Base-by-base conservation (phyloP, 2,888 invertebrate genomes). In the Drosophila meridionalis region DNA sequence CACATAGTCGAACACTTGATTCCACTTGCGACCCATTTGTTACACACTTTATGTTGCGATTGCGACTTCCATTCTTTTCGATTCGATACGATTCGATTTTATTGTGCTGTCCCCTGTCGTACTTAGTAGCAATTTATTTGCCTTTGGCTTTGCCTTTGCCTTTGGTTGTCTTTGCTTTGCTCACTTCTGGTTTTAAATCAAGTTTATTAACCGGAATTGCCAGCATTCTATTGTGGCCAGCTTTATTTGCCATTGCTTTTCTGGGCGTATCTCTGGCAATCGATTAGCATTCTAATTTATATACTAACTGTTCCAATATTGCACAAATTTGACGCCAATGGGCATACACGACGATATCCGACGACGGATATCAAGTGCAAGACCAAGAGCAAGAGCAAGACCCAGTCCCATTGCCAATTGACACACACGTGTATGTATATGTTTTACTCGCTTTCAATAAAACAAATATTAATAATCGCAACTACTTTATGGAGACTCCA, bases 251-350 rank as follows among this genome's bases (percentile, higher is more conserved):
- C 52, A 53, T 64, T 69, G 53, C 52, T 65, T 68, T 85, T 88
- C 83, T 76, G 90, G 87, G 89, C 86, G 89, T 90, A 82, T 72
- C 90, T 76, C 79, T 73, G 66, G 53, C 85, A 64, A 82, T 79
- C 86, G 89, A 87, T 90, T 87, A 90, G 90, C 87, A 90, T 87
- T 90, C 87, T 87, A 89, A 89, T 89, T 87, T 86, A 83, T 86
- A 87, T 88, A 87, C 88, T 88, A 87, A 81, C 75, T 65, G 57
- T 55, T 52, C 50, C 58, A 71, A 71, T 72, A 58, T 53, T 74
- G 70, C 69, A 81, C 81, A 80, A 78, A 78, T 79, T 76, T 71
- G 68, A 72, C 69, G 89, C 86, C 86, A 85, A 69, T 83, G 85
- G 88, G 74, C 88, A 85, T 81, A 71, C 87, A 86, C 86, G 86